phyloP scores from a whole-genome alignment of 2,888 invertebrate species.

The Xylophagus ater region DNA sequence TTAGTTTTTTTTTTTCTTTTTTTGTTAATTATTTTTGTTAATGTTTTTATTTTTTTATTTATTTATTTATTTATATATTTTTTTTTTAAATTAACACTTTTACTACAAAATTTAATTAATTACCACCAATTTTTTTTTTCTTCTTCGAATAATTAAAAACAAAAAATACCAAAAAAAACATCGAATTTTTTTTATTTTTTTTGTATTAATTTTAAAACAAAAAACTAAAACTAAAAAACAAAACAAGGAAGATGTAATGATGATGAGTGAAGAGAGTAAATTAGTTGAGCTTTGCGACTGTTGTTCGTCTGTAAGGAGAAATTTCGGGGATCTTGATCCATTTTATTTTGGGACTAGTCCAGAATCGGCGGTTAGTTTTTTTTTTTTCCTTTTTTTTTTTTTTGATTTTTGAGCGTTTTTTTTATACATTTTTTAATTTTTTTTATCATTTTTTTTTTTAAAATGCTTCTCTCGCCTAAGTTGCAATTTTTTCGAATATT shows the following conservation, averaged over 20 bases:
- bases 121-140: no score
- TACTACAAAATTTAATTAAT: no score
- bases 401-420: constrained; percentile 14
- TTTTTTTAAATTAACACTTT: no score
- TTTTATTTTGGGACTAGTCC: constrained; percentile 25
- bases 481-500: constrained; percentile 7
- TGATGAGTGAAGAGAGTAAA: constrained; percentile 20
- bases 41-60: constrained; percentile 18
- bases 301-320: constrained; percentile 21
- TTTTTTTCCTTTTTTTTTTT: constrained; percentile 16
- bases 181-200: no score
- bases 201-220: no score
- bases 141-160: no score
- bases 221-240: no score
- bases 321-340: constrained; percentile 21
- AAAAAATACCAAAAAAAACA: no score
- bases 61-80: no score
- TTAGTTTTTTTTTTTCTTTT: constrained; percentile 18
- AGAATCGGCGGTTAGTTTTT: constrained; percentile 30
- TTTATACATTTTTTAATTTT: constrained; percentile 15
- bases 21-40: constrained; percentile 17
- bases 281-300: constrained; percentile 23
- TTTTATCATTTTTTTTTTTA: constrained; percentile 7
- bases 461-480: not conserved
- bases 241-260: constrained; percentile 26